A percentile compares a stretch with the other conserved stretches of the same genome.
Evolutionary conservation across 64 coral and sea anemone species (phyloP).

Genomic region (Cladopsammia gracilis): DNA sequence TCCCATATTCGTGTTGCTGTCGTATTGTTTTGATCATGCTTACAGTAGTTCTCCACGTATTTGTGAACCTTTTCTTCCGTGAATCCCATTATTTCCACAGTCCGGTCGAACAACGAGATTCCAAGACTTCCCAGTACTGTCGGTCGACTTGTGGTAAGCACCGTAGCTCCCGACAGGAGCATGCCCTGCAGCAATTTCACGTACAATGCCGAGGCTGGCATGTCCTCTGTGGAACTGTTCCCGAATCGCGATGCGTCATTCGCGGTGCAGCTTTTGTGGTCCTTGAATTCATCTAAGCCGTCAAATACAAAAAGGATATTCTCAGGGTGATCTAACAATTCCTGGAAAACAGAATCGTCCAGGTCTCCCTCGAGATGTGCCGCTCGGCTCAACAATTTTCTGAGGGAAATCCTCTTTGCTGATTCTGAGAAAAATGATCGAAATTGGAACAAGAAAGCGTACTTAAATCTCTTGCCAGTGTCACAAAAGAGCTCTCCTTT

Average conservation of each 20-base stretch:
- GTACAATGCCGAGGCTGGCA: not conserved
- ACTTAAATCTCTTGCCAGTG: not conserved
- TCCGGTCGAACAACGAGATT: not conserved
- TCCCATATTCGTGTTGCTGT: not conserved
- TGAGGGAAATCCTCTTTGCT: constrained; percentile 14
- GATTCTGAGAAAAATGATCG: constrained; percentile 11
- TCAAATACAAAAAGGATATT: constrained; percentile 55
- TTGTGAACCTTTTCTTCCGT: constrained; percentile 18
- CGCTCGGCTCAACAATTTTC: not conserved
- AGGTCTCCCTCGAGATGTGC: not conserved
- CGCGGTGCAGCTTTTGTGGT: not conserved
- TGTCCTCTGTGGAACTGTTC: not conserved
- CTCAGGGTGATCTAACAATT: constrained; percentile 15
- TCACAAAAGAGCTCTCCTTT: not conserved
- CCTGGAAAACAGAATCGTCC: not conserved
- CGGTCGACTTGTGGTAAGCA: constrained; percentile 12
- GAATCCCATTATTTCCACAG: constrained; percentile 62
- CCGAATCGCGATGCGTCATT: not conserved
- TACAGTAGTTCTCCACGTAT: constrained; percentile 31
- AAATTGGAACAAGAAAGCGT: constrained; percentile 16
- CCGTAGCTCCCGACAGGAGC: not conserved
- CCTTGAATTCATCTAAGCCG: constrained; percentile 55
- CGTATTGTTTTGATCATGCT: not conserved
- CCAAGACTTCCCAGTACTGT: not conserved
- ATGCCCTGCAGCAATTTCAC: not conserved